These are phyloP conservation scores for Streptopelia turtur DNA, from an alignment of 2,797 vertebrate species.

Conservation along the genomic window DNA sequence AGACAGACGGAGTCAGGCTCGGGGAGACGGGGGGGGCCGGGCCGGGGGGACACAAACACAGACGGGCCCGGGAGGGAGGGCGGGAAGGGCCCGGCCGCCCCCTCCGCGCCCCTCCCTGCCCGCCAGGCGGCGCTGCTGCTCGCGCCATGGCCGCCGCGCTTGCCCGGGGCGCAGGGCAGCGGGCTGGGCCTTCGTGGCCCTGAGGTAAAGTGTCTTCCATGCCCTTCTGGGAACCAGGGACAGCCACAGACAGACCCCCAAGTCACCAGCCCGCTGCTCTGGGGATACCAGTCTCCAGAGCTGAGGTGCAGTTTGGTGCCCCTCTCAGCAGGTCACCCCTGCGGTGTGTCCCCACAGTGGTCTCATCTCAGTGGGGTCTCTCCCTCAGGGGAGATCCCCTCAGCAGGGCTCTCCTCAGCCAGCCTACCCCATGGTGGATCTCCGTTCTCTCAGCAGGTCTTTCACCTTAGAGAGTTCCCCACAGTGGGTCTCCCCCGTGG, in stretches of 20 bases:
- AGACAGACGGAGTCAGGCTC: constrained; percentile 72
- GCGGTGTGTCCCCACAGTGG: not conserved
- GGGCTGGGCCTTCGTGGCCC: too few species aligned
- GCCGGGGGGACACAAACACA: not conserved
- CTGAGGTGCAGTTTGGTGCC: not conserved
- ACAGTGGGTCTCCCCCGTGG: too few species aligned
- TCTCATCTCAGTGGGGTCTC: not conserved
- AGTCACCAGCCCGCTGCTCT: not conserved
- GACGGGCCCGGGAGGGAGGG: not conserved
- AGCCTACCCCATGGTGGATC: not conserved
- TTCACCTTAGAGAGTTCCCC: not conserved
- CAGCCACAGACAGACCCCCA: too few species aligned
- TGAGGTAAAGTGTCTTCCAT: not conserved
- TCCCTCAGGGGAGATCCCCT: not conserved
- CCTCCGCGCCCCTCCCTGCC: not conserved
- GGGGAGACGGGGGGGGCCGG: not conserved
- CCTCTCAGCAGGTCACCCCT: not conserved
- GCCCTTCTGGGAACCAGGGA: not conserved
- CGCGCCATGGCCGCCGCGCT: not conserved
- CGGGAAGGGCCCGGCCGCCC: not conserved
- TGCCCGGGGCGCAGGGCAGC: not conserved
- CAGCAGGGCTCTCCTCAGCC: not conserved
- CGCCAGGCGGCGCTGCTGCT: constrained; percentile 60
- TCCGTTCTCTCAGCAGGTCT: not conserved
- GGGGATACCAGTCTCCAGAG: not conserved